These are phyloP conservation scores for Cryptotermes secundus DNA, from an alignment of 1,140 invertebrate species.

Conservation along the genomic window DNA sequence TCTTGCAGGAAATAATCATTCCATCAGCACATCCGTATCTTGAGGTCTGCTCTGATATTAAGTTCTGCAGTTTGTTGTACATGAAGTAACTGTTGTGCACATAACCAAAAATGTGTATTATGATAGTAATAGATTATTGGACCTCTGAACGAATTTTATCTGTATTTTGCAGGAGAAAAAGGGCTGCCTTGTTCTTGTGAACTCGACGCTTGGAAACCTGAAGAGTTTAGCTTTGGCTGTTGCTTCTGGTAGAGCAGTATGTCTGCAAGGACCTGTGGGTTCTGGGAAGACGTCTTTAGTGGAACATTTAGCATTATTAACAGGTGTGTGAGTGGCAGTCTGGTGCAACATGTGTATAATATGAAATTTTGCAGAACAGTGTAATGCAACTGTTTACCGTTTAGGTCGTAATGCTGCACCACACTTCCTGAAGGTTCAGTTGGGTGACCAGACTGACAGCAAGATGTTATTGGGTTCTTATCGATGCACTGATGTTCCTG, in stretches of 20 bases:
- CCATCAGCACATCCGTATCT: too few relatives aligned
- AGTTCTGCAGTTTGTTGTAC: too few relatives aligned
- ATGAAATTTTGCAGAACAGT: background rate
- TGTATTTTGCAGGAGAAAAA: conserved; percentile 44
- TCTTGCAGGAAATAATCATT: too few relatives aligned
- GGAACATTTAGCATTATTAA: conserved; percentile 80
- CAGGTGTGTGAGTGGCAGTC: conserved; percentile 57
- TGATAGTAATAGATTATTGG: too few relatives aligned
- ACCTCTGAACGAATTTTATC: too few relatives aligned
- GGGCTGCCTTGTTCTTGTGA: conserved; percentile 56
- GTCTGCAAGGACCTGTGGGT: conserved; percentile 88
- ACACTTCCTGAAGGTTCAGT: conserved; percentile 76
- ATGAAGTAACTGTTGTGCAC: too few relatives aligned
- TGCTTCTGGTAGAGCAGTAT: conserved; percentile 71
- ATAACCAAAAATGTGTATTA: too few relatives aligned
- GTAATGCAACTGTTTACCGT: conserved; percentile 4
- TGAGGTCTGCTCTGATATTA: too few relatives aligned
- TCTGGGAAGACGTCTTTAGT: conserved; percentile 92
- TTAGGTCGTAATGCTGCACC: conserved; percentile 43
- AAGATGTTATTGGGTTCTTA: conserved; percentile 94
- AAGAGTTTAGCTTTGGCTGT: conserved; percentile 73
- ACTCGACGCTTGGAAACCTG: conserved; percentile 70
- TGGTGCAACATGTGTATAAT: background rate
- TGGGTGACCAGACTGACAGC: conserved; percentile 97
- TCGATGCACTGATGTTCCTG: conserved; percentile 92